Percentiles rank a stretch among this genome's conserved stretches.
phyloP scores from a whole-genome alignment of 2,113 vertebrate genomes.

The Burhinus oedicnemus region DNA sequence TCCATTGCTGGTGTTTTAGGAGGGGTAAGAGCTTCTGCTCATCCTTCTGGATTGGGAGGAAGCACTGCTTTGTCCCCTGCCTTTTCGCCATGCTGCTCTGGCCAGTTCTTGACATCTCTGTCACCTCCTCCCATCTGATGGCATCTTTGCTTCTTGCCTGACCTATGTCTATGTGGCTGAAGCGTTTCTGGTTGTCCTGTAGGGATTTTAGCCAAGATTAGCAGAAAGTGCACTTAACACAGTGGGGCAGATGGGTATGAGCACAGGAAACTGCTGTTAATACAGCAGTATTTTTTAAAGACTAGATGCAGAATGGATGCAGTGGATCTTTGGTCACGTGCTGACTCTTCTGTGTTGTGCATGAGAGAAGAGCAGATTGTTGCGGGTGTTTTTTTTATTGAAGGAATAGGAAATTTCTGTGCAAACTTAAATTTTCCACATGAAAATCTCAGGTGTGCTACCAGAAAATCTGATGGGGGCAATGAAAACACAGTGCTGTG shows the following conservation, averaged over 20 bases:
- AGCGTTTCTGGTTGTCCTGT: not conserved
- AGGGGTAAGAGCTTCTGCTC: not conserved
- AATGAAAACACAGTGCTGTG: not conserved
- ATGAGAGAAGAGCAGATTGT: not conserved
- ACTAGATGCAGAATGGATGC: not conserved
- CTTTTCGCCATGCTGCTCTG: not conserved
- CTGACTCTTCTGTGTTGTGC: not conserved
- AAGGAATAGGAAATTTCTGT: not conserved
- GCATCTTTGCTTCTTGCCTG: not conserved
- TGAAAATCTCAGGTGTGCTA: not conserved
- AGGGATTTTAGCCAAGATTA: not conserved
- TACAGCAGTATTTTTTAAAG: not conserved
- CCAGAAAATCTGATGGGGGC: not conserved
- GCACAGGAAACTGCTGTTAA: not conserved
- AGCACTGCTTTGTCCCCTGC: not conserved
- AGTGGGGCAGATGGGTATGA: not conserved
- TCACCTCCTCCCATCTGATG: not conserved
- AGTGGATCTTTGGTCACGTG: not conserved
- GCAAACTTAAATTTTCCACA: not conserved
- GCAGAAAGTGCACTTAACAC: not conserved
- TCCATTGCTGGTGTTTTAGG: not conserved
- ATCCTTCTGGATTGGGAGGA: not conserved
- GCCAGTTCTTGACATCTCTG: not conserved
- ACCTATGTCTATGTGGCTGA: not conserved
- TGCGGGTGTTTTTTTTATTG: fast-evolving